These are phyloP conservation scores for Avahi laniger DNA, from an alignment of 2,797 vertebrate species.

Conservation along the genomic window DNA sequence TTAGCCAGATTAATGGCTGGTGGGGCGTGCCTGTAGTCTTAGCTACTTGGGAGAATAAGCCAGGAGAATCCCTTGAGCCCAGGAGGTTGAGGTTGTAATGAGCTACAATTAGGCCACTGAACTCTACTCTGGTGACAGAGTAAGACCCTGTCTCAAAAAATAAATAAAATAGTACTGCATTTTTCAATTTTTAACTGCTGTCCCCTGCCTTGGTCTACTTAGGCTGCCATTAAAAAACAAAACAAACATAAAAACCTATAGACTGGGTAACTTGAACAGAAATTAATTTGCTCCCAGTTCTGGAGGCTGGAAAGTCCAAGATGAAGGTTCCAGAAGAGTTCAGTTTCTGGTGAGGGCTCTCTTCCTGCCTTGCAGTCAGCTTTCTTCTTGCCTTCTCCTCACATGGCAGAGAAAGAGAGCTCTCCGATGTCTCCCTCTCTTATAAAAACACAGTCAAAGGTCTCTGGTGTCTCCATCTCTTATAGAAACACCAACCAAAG, in stretches of 20 bases:
- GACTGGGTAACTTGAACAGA: background rate
- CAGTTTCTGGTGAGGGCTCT: background rate
- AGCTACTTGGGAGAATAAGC: background rate
- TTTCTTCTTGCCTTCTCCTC: background rate
- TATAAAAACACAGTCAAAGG: background rate
- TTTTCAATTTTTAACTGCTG: background rate
- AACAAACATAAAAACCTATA: background rate
- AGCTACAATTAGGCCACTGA: background rate
- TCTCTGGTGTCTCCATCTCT: background rate
- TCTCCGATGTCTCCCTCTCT: background rate
- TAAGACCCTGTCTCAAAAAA: background rate
- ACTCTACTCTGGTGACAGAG: background rate
- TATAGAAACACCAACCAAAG: background rate
- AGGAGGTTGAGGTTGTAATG: background rate
- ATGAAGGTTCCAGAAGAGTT: background rate
- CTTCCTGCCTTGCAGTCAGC: background rate
- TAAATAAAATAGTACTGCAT: background rate
- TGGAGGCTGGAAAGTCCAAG: background rate
- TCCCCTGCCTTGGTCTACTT: background rate
- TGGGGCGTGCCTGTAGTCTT: background rate
- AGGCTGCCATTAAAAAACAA: background rate
- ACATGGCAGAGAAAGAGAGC: background rate
- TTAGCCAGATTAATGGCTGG: background rate
- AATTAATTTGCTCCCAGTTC: background rate
- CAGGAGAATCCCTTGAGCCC: background rate